These are phyloP conservation scores for Delia radicum DNA, from an alignment of 1,140 invertebrate species.

Conservation along the genomic window DNA sequence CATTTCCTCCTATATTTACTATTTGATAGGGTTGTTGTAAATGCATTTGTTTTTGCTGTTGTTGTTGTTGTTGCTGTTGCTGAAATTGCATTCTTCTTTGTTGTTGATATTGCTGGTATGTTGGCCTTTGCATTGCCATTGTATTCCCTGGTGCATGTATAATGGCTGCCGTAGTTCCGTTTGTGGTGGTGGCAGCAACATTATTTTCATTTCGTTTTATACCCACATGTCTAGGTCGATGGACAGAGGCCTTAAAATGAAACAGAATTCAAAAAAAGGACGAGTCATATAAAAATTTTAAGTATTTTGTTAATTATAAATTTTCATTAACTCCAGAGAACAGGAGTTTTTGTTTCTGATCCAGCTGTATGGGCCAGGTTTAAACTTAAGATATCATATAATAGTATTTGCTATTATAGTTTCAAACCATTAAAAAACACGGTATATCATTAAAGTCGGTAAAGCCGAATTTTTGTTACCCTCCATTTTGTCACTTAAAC, in stretches of 20 bases:
- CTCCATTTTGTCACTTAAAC: no score
- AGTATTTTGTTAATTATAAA: slow-evolving; percentile 11
- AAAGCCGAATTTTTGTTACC: no score
- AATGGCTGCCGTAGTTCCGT: slow-evolving; percentile 18
- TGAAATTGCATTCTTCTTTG: slow-evolving; percentile 24
- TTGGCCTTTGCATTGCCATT: slow-evolving; percentile 22
- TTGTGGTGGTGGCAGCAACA: not conserved
- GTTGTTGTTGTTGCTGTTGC: slow-evolving; percentile 19
- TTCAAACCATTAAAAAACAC: no score
- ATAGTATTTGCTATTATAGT: no score
- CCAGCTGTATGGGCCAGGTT: no score
- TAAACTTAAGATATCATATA: no score
- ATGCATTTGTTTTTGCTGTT: not conserved
- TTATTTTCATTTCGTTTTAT: slow-evolving; percentile 23
- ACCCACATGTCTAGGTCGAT: slow-evolving; percentile 31
- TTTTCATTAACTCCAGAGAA: no score
- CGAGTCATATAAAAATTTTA: slow-evolving; percentile 4
- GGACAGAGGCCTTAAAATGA: slow-evolving; percentile 33
- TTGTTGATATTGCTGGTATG: slow-evolving; percentile 28
- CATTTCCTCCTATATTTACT: not conserved
- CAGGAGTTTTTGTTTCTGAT: no score
- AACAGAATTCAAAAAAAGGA: slow-evolving; percentile 7
- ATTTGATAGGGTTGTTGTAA: not conserved
- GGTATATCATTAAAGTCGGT: no score
- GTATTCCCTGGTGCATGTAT: slow-evolving; percentile 9